Evolutionary conservation across 2,888 invertebrate species (phyloP), one percentile per base, ranked within the genome.

Genomic region (Apocheima hispidaria): DNA sequence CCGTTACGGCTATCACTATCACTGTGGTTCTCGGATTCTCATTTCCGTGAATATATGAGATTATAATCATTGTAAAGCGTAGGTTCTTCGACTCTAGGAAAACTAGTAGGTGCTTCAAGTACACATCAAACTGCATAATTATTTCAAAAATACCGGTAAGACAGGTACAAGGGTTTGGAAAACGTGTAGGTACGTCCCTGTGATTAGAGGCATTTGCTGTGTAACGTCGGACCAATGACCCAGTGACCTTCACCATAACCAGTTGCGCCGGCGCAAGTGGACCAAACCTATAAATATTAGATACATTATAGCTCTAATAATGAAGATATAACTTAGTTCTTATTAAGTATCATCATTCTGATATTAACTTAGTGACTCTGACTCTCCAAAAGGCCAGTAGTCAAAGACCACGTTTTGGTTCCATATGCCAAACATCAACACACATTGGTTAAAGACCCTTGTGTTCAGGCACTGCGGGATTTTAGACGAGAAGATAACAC

Each of bases 221-320:
- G 55, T 61, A 63, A 64, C 49, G 68, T 62, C 63, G 64, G 83
- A 82, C 86, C 80, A 84, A 82, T 90, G 82, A 88, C 91, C 88
- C 77, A 90, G 82, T 92, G 84, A 87, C 90, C 90, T 85, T 89
- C 83, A 81, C 73, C 66, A 70, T 74, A 77, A 90, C 90, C 87
- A 88, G 89, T 88, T 84, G 78, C 76, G 72, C 73, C 60, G 71
- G 70, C 74, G 78, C 80, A 83, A 75, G 78, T 82, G 73, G 83
- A 84, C 77, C 82, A 80, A 63, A 63, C 12, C 18, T 30, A 26
- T 44, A 44, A 44, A 14, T 43, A 43, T 26, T 10, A 7, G 4
- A 2, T 4, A 7, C 30, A 30, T 43, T 2, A 26, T 14, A 26
- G 26, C 16, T 16, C 20, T 44, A 23, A 16, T 26, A 26, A n/a